Conservation (phyloP, 2,113 vertebrate species). For the Saguinus imperator region DNA sequence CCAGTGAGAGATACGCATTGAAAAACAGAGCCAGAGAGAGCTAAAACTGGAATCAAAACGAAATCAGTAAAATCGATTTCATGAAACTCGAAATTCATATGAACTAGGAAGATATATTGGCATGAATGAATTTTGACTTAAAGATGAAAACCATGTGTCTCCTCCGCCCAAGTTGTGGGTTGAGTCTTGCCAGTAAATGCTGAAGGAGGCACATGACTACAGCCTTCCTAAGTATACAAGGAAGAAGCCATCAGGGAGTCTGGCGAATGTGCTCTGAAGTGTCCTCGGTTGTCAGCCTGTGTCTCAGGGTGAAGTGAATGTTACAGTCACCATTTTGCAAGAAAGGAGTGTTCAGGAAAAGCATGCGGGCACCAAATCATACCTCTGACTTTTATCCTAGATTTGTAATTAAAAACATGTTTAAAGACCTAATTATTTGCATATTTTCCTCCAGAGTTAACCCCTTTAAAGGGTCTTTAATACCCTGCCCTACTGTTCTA, state of each 20-base stretch:
- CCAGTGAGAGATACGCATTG: not conserved
- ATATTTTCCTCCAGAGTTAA: conserved; percentile 87
- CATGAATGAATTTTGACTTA: conserved; percentile 37
- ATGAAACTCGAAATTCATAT: not conserved
- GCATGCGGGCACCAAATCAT: conserved; percentile 71
- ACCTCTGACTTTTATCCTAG: conserved; percentile 83
- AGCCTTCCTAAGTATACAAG: not conserved
- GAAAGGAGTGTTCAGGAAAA: conserved; percentile 75
- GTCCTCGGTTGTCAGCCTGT: not conserved
- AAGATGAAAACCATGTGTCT: conserved; percentile 50
- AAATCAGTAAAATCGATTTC: not conserved
- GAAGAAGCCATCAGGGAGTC: not conserved
- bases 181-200: not conserved
- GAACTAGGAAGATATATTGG: conserved; percentile 20
- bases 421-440: conserved; percentile 86
- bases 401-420: conserved; percentile 84
- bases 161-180: not conserved
- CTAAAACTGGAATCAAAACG: not conserved
- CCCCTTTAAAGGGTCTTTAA: conserved; percentile 86
- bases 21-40: not conserved
- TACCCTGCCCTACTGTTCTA: conserved; percentile 88
- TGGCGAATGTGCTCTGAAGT: not conserved
- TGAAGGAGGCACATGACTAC: not conserved
- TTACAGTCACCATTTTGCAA: conserved; percentile 57
- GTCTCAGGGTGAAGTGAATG: conserved; percentile 21